Base-by-base conservation (phyloP, 2,113 vertebrate genomes). In the Oncorhynchus masou region DNA sequence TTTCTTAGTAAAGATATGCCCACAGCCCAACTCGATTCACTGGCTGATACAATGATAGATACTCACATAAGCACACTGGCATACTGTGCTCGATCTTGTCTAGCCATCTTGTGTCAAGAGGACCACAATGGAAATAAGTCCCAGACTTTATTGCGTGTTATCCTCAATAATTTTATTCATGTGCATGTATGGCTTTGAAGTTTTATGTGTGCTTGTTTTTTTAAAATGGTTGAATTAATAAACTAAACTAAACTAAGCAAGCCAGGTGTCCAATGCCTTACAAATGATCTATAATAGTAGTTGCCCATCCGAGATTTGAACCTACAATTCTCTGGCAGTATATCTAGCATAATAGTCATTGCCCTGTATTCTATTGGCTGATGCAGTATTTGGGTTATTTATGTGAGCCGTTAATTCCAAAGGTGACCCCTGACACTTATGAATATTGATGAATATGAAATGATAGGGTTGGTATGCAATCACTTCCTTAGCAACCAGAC, bases 401-500 rank as follows among this genome's bases (percentile, higher is more conserved):
- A 54, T 77, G 24, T 20, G 54, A 76, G 75, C 9, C 82, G 79
- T 74, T 88, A 81, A 84, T 76, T 87, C 73, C 57, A 66, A 70
- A 70, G 77, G 68, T 79, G 83, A 84, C 79, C 83, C 1, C 39
- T 3, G 13, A 34, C 16, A 34, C 71, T 76, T 69, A 76, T 84
- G 85, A 88, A 85, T 87, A 87, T 79, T 85, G 83, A 88, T 86
- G 54, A 75, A 73, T 34, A 5, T 54, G 65, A 73, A 84, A 82
- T 84, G 70, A 86, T 75, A 76, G 84, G 67, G 60, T 71, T 72
- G 75, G 54, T 57, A 20, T 19, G 54, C 74, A 74, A 62, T 82
- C 73, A 39, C 80, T 80, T 70, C 78, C 81, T 54, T 84, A 77
- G 79, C 79, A 82, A 81, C 77, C 67, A 77, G 78, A 80, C 81